Evolutionary conservation across 2,797 vertebrate species (phyloP).

Genomic region (Triplophysa bombifrons): DNA sequence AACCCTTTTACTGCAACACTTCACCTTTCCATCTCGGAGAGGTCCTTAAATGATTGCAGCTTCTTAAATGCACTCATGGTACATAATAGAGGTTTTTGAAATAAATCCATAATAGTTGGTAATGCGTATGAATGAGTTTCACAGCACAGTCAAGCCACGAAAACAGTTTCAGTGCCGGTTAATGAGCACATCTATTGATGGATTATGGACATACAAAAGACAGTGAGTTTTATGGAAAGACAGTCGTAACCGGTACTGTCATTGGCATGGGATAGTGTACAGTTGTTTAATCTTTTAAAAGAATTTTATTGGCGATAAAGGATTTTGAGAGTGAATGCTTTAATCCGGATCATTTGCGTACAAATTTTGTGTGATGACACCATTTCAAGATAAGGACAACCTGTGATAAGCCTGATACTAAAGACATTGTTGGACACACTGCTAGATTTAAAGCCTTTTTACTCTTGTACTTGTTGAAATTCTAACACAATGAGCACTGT

Average conservation of each 20-base stretch:
- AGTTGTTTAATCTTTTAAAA: constrained; percentile 2
- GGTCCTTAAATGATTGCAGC: not conserved
- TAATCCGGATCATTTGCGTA: constrained; percentile 5
- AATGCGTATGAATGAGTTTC: constrained; percentile 10
- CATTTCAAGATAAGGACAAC: not conserved
- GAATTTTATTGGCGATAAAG: not conserved
- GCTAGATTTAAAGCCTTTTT: constrained; percentile 1
- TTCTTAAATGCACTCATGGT: constrained; percentile 1
- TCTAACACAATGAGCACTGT: constrained; percentile 14
- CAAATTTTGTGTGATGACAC: not conserved
- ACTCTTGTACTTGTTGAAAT: constrained; percentile 4
- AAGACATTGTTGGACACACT: constrained; percentile 3
- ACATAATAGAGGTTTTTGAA: constrained; percentile 8
- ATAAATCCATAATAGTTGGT: constrained; percentile 29
- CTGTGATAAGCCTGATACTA: constrained; percentile 1
- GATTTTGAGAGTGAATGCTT: constrained; percentile 1
- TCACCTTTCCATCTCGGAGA: not conserved
- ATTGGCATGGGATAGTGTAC: constrained; percentile 30
- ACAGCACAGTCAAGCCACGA: constrained; percentile 3
- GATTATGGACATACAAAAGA: constrained; percentile 34
- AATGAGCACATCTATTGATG: constrained; percentile 34
- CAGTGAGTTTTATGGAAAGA: constrained; percentile 42
- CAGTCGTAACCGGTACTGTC: constrained; percentile 47
- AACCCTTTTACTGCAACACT: not conserved
- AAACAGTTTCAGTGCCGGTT: constrained; percentile 29